Evolutionary conservation across 2,797 vertebrate species (phyloP), one percentile per base, ranked within the genome.

Genomic region (Channa striata): DNA sequence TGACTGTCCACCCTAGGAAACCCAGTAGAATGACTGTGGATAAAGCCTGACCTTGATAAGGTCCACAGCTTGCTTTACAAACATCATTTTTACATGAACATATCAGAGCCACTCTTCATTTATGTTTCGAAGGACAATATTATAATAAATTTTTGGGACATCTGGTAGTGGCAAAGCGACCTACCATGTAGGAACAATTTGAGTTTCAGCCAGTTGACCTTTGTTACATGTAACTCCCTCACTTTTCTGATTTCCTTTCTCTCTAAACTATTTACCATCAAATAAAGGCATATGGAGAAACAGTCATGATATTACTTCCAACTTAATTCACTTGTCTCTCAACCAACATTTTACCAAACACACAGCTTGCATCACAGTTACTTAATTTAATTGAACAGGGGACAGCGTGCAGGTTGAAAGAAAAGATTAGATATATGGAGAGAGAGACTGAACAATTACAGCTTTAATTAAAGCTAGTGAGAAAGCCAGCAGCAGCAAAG

Each of bases 401-500:
- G 57, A 84, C 63, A 64, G 80, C 19, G 3, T 86, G 82, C 87
- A 77, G 77, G 83, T 78, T 80, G 82, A 82, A 82, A 68, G 77
- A 67, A 82, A 82, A 89, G 76, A 90, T 85, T 87, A 77, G 74
- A 82, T 84, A 77, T 82, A 80, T 83, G 82, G 77, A 84, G 79
- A 82, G 78, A 77, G 72, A 74, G 46, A 63, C 83, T 69, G 54
- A 76, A 78, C 80, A 89, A 88, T 89, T 89, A 87, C 66, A 80
- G 61, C 68, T 87, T 90, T 92, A 91, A 92, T 93, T 91, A 92
- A 91, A 89, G 79, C 48, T 25, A 61, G 69, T 51, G 53, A 77
- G 61, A 64, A 77, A 2, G 8, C 57, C 67, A 58, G 72, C 73
- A 72, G 68, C 77, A 61, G 49, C 2, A 6, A 65, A 57, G 74